These are phyloP conservation scores for Drosophila monieri DNA, from an alignment of 2,888 invertebrate genomes.

Conservation along the genomic window DNA sequence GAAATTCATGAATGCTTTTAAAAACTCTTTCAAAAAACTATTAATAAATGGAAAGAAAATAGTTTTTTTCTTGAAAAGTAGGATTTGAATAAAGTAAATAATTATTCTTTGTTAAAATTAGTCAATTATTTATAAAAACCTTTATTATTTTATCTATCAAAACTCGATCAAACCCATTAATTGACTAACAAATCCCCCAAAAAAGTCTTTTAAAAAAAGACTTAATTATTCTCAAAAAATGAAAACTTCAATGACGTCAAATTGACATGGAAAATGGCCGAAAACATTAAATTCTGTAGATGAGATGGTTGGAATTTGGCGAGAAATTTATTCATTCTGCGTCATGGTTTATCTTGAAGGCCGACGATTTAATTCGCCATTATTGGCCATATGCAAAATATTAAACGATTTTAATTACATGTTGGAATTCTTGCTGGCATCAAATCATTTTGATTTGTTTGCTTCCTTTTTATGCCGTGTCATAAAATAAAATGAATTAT, in stretches of 20 bases:
- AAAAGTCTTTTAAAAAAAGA: too few species aligned
- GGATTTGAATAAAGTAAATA: too few species aligned
- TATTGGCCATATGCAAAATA: slow-evolving; percentile 37
- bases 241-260: slow-evolving; percentile 24
- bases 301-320: slow-evolving; percentile 19
- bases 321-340: slow-evolving; percentile 33
- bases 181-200: too few species aligned
- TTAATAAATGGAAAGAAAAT: too few species aligned
- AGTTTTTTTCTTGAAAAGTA: too few species aligned
- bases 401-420: slow-evolving; percentile 39
- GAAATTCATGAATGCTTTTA: too few species aligned
- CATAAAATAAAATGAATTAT: slow-evolving; percentile 29
- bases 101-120: too few species aligned
- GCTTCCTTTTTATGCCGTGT: slow-evolving; percentile 11
- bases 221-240: too few species aligned
- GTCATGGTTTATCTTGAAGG: slow-evolving; percentile 30
- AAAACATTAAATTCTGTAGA: slow-evolving; percentile 17
- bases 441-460: slow-evolving; percentile 24
- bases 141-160: too few species aligned
- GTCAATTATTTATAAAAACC: too few species aligned
- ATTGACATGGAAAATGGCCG: slow-evolving; percentile 18
- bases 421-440: slow-evolving; percentile 22
- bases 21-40: too few species aligned
- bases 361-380: slow-evolving; percentile 8
- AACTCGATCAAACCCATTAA: too few species aligned